Percentiles rank a stretch among this genome's conserved stretches.
phyloP scores from a whole-genome alignment of 92 coral and sea anemone genomes.

The Galaxea fascicularis region DNA sequence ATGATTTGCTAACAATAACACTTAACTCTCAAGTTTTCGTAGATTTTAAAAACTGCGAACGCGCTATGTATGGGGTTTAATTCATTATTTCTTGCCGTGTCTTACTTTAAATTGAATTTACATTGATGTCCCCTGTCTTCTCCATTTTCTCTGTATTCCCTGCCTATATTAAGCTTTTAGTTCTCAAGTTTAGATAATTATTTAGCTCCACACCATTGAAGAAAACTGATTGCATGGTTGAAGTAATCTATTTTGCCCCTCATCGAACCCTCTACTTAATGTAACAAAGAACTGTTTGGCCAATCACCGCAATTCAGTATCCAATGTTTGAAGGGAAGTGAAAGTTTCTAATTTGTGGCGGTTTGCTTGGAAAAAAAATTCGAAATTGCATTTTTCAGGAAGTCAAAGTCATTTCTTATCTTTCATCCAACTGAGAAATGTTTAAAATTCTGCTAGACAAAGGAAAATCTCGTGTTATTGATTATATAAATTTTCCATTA shows the following conservation, averaged over 20 bases:
- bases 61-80: neutral
- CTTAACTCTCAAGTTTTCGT: neutral
- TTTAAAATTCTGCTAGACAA: neutral
- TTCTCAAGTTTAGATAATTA: neutral
- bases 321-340: neutral
- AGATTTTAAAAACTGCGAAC: neutral
- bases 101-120: constrained; percentile 1
- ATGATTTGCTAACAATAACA: neutral
- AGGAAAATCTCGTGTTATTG: neutral
- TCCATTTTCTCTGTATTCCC: neutral
- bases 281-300: constrained; percentile 12
- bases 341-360: constrained; percentile 34
- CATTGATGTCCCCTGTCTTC: neutral
- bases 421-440: neutral
- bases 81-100: neutral
- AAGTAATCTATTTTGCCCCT: neutral
- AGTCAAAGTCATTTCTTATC: constrained; percentile 14
- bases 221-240: constrained; percentile 30
- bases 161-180: constrained; percentile 1
- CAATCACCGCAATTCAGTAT: neutral
- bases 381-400: neutral
- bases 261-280: neutral
- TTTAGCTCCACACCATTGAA: neutral
- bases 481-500: neutral
- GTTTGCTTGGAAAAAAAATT: neutral